Evolutionary conservation across 92 coral and sea anemone genomes (phyloP).

Genomic region (Umimayanthus chanpuru): DNA sequence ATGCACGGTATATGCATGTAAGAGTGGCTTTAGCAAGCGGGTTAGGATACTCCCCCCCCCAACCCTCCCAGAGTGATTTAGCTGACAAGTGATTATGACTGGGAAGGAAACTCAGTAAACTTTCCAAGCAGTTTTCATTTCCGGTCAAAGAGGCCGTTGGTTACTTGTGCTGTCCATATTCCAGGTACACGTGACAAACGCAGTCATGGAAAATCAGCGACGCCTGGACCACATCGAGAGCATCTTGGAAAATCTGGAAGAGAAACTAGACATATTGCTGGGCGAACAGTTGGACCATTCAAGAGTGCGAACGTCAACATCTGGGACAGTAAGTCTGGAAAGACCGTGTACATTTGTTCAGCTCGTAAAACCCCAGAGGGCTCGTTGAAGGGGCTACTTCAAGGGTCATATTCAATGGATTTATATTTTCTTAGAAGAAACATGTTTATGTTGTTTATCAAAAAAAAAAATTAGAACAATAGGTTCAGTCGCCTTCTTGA

Average conservation of each 20-base stretch:
- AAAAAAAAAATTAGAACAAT: no score
- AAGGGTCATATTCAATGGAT: no score
- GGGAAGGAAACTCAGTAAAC: no score
- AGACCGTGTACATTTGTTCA: background rate
- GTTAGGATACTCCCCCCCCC: no score
- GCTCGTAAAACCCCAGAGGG: background rate
- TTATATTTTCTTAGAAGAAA: no score
- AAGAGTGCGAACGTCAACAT: background rate
- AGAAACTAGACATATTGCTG: conserved; percentile 22
- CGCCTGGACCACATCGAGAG: conserved; percentile 42
- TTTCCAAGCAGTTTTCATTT: no score
- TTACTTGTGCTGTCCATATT: background rate
- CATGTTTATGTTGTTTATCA: no score
- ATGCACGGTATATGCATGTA: no score
- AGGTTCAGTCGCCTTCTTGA: no score
- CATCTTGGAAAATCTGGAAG: conserved; percentile 25
- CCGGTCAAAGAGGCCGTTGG: background rate
- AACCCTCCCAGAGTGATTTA: no score
- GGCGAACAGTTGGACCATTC: conserved; percentile 26
- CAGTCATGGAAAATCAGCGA: conserved; percentile 39
- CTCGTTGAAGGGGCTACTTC: background rate
- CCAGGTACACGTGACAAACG: conserved; percentile 20
- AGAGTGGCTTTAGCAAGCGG: no score
- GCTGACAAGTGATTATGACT: no score
- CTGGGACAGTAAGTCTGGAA: background rate